These are phyloP conservation scores for Lordiphosa mommai DNA, from an alignment of 1,140 invertebrate species.

Conservation along the genomic window DNA sequence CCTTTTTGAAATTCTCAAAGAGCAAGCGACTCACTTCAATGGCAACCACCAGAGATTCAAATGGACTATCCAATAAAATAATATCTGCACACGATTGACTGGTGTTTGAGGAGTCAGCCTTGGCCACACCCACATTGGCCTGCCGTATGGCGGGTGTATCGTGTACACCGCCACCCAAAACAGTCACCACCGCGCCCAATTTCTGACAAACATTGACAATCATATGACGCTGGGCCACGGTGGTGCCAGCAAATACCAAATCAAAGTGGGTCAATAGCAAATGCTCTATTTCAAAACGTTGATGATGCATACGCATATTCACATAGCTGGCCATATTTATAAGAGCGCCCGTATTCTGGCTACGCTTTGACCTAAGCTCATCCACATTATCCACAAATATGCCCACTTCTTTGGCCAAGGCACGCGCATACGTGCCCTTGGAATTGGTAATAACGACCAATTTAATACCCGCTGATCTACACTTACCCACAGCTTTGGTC, in stretches of 20 bases:
- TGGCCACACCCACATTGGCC: conserved; percentile 35
- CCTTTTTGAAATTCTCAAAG: conserved; percentile 50
- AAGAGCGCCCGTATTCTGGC: not conserved
- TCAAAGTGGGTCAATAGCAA: conserved; percentile 31
- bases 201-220: conserved; percentile 40
- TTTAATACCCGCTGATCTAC: conserved; percentile 45
- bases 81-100: conserved; percentile 34
- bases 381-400: conserved; percentile 1
- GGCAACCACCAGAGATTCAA: conserved; percentile 19
- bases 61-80: conserved; percentile 27
- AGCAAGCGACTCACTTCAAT: conserved; percentile 37
- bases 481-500: conserved; percentile 10
- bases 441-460: conserved; percentile 24
- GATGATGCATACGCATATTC: conserved; percentile 21
- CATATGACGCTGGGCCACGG: conserved; percentile 18
- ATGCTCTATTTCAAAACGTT: conserved; percentile 32
- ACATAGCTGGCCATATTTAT: conserved; percentile 31
- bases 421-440: not conserved
- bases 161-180: conserved; percentile 25
- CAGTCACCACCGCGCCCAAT: conserved; percentile 43
- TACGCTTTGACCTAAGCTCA: not conserved
- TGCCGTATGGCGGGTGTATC: conserved; percentile 16
- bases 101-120: conserved; percentile 10
- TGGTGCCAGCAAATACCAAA: conserved; percentile 27
- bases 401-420: conserved; percentile 33